These are phyloP conservation scores for Urocyon cinereoargenteus DNA, from an alignment of 2,797 vertebrate species.

Conservation along the genomic window DNA sequence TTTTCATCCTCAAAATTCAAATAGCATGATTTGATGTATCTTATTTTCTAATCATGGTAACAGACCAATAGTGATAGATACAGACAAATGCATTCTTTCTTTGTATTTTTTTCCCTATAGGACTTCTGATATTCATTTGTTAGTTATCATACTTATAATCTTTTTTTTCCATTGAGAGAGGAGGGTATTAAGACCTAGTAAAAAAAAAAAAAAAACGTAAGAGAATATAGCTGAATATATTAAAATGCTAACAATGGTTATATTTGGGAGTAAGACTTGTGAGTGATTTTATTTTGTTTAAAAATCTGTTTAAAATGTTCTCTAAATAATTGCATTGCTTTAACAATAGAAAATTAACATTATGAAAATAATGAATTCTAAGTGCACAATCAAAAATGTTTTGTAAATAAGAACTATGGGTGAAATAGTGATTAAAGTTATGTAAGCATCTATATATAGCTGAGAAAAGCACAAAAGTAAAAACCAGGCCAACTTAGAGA, in stretches of 20 bases:
- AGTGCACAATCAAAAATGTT: not conserved
- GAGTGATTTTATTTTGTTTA: not conserved
- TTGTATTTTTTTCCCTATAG: not conserved
- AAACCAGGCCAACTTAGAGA: not conserved
- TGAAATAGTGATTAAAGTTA: slow-evolving; percentile 50
- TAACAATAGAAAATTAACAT: slow-evolving; percentile 40
- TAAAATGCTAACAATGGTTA: not conserved
- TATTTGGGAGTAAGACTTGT: not conserved
- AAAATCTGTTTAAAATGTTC: not conserved
- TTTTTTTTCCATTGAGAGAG: not conserved
- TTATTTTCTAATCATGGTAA: slow-evolving; percentile 24
- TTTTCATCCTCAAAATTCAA: not conserved
- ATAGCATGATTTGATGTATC: not conserved
- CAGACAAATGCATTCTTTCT: not conserved
- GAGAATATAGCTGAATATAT: not conserved
- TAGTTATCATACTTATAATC: not conserved
- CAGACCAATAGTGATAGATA: not conserved
- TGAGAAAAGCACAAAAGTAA: not conserved
- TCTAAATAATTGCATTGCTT: not conserved
- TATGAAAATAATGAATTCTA: not conserved
- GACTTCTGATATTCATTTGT: not conserved
- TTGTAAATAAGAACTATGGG: not conserved
- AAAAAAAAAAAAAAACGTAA: not conserved
- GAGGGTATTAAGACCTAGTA: not conserved
- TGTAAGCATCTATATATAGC: slow-evolving; percentile 7